Base-by-base conservation (phyloP, 2,113 vertebrate genomes). In the Sinocyclocheilus anophthalmus region DNA sequence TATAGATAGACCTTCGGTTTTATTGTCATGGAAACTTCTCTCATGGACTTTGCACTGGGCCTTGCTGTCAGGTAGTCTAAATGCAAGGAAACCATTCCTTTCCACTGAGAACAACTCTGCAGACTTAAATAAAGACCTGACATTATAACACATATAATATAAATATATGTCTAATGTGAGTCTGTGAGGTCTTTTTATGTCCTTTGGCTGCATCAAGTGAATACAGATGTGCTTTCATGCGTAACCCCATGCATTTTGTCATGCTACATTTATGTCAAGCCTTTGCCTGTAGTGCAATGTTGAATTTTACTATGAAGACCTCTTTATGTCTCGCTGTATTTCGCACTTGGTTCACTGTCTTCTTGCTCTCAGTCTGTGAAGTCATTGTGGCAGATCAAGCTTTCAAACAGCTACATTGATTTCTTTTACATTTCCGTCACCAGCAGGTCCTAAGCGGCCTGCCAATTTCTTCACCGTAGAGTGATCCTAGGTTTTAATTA, bases 381-480 rank as follows among this genome's bases (percentile, higher is more conserved):
- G 87, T 80, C 82, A 87, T 88, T 61, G 65, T 81, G 87, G 45
- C 76, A 87, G 85, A 88, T 85, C 88, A 85, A 59, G 55, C 79
- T 45, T 84, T 89, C 85, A 87, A 85, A 85, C 79, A 24, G 73
- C 83, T 30, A 2, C 82, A 87, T 85, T 57, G 88, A 89, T 87
- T 89, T 53, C 16, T 83, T 81, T 72, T 69, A 37, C 45, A 53
- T 83, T 87, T 87, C 82, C 48, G 13, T 89, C 88, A 83, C 83
- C 86, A 48, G 0, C 10, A 48, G 45, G 48, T 65, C 65, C 81
- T 87, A 85, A 87, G 82, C 79, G 45, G 83, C 26, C 83, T 89
- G 86, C 86, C 88, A 87, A 89, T 89, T 89, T 89, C 88, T 78
- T 89, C 84, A 76, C 79, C 55, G 57, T 67, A 76, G 61, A 86